Conservation (phyloP, 2,888 invertebrate genomes). For the Coremacera marginata region DNA sequence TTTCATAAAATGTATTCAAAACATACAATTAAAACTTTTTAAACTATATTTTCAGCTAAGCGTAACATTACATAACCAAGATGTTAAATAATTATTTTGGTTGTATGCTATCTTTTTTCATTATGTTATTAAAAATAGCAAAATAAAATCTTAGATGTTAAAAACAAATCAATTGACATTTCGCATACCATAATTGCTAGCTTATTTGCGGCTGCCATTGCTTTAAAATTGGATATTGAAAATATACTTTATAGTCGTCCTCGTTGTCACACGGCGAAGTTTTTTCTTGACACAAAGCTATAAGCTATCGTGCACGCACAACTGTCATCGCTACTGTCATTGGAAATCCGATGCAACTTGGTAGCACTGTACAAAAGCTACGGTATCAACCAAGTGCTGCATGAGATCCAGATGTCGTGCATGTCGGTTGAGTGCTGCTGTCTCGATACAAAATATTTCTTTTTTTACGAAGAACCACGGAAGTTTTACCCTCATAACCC, state of each 20-base stretch:
- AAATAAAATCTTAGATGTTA: background rate
- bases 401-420: too few relatives aligned
- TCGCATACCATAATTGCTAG: constrained; percentile 64
- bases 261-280: background rate
- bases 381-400: background rate
- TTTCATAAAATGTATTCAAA: background rate
- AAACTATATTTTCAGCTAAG: background rate
- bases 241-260: constrained; percentile 22
- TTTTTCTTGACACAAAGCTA: background rate
- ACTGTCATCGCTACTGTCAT: background rate
- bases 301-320: background rate
- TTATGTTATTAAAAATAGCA: background rate
- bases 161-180: constrained; percentile 26
- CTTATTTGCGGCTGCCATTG: constrained; percentile 67
- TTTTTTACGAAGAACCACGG: too few relatives aligned
- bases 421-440: too few relatives aligned
- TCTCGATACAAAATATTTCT: too few relatives aligned
- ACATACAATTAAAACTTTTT: background rate
- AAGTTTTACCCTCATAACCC: too few relatives aligned
- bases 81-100: constrained; percentile 40
- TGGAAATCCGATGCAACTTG: background rate
- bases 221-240: background rate
- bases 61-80: constrained; percentile 52
- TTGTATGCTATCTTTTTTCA: background rate
- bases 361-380: background rate